phyloP scores from a whole-genome alignment of 2,888 invertebrate species.

The Orthosia incerta region DNA sequence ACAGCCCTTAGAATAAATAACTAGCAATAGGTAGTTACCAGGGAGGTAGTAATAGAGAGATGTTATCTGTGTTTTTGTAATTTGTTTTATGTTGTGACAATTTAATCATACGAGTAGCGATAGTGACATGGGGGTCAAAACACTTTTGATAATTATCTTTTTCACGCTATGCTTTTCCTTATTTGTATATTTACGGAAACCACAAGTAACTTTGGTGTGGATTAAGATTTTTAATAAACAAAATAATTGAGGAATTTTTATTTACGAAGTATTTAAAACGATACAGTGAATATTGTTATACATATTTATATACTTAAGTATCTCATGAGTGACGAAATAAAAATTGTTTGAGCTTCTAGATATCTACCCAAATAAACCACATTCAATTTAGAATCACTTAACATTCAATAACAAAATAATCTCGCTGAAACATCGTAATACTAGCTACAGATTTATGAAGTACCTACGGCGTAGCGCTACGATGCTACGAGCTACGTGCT shows the following conservation, averaged over 20 bases:
- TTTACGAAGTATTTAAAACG: too few relatives aligned
- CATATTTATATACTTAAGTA: too few relatives aligned
- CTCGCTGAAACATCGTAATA: conserved; percentile 46
- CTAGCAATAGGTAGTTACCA: conserved; percentile 41
- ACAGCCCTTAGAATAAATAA: conserved; percentile 67
- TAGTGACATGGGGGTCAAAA: not conserved
- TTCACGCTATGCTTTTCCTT: not conserved
- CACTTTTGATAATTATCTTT: not conserved
- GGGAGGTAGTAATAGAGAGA: conserved; percentile 25
- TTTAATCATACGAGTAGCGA: conserved; percentile 11
- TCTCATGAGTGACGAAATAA: too few relatives aligned
- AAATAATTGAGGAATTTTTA: too few relatives aligned
- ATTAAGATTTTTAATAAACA: not conserved
- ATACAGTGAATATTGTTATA: too few relatives aligned
- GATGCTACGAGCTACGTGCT: conserved; percentile 63
- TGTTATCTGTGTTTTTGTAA: conserved; percentile 32
- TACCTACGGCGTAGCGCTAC: conserved; percentile 53
- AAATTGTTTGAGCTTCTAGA: too few relatives aligned
- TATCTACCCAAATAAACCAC: not conserved
- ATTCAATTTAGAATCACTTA: not conserved
- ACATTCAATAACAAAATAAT: conserved; percentile 50
- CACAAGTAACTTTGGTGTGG: not conserved
- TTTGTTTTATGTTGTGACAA: conserved; percentile 37
- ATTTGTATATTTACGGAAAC: not conserved
- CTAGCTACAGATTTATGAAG: conserved; percentile 56